Evolutionary conservation across 2,797 vertebrate species (phyloP).

Genomic region (Esox lucius): DNA sequence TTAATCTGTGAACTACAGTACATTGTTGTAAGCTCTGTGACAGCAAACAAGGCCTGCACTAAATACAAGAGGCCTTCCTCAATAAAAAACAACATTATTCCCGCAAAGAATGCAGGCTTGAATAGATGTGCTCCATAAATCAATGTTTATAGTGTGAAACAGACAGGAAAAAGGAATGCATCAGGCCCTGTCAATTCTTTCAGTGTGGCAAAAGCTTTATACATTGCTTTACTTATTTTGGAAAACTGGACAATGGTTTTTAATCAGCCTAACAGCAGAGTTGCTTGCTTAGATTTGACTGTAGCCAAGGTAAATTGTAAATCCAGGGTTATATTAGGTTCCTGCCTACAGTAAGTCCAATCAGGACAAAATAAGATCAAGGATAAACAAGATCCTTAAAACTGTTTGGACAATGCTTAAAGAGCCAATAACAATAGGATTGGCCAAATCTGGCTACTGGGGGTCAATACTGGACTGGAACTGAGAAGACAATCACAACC

Average conservation of each 20-base stretch:
- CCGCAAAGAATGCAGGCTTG: background rate
- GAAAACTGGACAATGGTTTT: background rate
- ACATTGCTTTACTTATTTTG: background rate
- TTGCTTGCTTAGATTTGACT: background rate
- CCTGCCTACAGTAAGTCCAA: background rate
- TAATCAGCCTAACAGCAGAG: background rate
- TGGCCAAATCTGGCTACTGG: background rate
- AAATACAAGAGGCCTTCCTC: background rate
- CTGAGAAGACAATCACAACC: background rate
- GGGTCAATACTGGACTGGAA: background rate
- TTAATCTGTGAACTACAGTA: background rate
- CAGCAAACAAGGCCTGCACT: background rate
- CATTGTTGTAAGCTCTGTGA: slow-evolving; percentile 3
- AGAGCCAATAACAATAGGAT: background rate
- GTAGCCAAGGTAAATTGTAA: background rate
- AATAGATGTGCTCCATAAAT: background rate
- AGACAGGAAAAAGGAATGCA: background rate
- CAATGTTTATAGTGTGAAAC: background rate
- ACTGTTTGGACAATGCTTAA: background rate
- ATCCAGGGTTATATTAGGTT: background rate
- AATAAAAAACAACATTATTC: background rate
- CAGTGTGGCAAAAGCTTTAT: background rate
- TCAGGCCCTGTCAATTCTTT: background rate
- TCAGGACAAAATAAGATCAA: background rate
- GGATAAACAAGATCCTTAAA: background rate